phyloP scores from a whole-genome alignment of 2,797 vertebrate species.

The Spea hammondii region DNA sequence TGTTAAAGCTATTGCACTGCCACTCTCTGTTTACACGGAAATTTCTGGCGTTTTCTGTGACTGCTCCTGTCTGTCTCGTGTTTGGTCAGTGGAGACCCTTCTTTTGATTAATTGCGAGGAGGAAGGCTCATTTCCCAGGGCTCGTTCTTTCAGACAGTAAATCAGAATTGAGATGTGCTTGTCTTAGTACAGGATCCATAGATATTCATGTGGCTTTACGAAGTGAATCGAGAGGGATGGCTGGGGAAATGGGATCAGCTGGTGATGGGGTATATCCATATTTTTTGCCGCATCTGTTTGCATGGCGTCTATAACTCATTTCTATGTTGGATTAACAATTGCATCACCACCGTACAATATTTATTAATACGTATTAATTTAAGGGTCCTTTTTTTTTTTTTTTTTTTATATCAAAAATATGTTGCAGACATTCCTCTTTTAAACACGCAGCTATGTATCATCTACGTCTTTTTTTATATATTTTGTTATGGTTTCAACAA shows the following conservation, averaged over 20 bases:
- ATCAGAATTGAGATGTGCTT: constrained; percentile 51
- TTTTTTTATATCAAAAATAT: background rate
- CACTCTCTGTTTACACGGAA: constrained; percentile 49
- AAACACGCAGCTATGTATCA: constrained; percentile 32
- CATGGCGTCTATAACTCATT: constrained; percentile 64
- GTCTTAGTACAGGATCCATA: constrained; percentile 51
- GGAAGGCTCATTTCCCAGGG: constrained; percentile 47
- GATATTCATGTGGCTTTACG: constrained; percentile 50
- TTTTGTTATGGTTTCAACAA: constrained; percentile 1
- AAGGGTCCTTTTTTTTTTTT: background rate
- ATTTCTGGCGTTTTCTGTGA: constrained; percentile 51
- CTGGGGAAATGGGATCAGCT: constrained; percentile 84
- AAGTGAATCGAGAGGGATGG: constrained; percentile 58
- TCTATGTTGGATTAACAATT: constrained; percentile 57
- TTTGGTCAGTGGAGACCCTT: constrained; percentile 50
- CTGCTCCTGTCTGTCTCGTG: constrained; percentile 46
- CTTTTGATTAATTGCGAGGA: constrained; percentile 55
- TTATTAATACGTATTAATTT: background rate
- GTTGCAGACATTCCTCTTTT: constrained; percentile 40
- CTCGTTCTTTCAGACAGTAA: constrained; percentile 44
- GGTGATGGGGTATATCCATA: constrained; percentile 81
- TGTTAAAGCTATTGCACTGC: constrained; percentile 68
- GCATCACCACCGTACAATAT: constrained; percentile 53
- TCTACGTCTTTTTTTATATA: background rate
- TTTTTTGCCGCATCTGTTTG: constrained; percentile 62